These are phyloP conservation scores for Anser brachyrhynchus DNA, from an alignment of 2,113 vertebrate species.

Conservation along the genomic window DNA sequence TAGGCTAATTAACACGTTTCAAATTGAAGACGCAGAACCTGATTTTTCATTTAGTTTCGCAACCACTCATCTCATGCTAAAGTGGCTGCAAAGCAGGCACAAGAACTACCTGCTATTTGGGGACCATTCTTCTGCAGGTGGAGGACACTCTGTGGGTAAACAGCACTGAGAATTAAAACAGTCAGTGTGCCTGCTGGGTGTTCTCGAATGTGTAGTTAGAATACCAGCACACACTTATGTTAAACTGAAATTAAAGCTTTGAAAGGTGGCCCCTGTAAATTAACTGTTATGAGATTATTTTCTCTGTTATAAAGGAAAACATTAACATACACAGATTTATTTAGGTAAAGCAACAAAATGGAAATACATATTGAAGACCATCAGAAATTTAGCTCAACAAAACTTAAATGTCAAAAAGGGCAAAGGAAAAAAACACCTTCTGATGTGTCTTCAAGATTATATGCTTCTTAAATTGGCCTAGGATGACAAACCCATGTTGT, in stretches of 20 bases:
- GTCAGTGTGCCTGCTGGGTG: rapidly evolving
- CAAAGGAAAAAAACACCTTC: background rate
- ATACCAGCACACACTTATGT: background rate
- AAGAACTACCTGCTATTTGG: background rate
- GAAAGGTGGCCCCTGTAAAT: background rate
- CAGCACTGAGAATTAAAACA: background rate
- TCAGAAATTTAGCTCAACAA: background rate
- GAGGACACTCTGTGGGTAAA: rapidly evolving
- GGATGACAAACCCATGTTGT: background rate
- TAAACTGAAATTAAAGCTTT: background rate
- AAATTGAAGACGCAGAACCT: background rate
- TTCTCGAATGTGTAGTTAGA: background rate
- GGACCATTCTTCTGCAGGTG: background rate
- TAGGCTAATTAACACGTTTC: background rate
- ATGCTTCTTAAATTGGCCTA: background rate
- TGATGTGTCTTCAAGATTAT: background rate
- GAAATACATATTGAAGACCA: background rate
- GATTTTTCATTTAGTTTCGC: background rate
- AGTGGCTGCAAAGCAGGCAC: background rate
- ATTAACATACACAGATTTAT: background rate
- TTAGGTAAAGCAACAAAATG: background rate
- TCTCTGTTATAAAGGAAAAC: background rate
- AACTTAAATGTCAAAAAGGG: background rate
- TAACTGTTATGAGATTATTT: background rate
- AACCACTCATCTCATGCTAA: background rate